These are phyloP conservation scores for Pangasius mekongensis DNA, from an alignment of 2,797 vertebrate genomes.

Conservation along the genomic window DNA sequence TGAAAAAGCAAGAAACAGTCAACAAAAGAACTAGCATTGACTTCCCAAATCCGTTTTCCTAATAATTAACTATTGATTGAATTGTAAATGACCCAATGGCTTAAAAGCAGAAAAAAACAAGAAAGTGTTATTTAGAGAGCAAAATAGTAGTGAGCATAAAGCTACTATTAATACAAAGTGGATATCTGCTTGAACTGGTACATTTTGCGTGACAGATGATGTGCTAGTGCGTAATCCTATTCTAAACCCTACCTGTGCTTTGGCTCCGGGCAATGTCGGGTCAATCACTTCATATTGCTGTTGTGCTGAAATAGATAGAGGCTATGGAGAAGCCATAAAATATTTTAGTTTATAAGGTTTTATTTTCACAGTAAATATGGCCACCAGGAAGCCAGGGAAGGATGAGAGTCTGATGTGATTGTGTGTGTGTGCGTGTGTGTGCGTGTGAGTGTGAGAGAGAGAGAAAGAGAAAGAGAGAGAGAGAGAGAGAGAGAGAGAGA, in stretches of 20 bases:
- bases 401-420: not conserved
- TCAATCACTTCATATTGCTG: not conserved
- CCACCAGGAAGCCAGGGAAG: not conserved
- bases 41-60: constrained; percentile 41
- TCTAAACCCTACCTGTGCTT: not conserved
- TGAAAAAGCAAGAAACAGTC: constrained; percentile 47
- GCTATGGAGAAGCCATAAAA: not conserved
- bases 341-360: not conserved
- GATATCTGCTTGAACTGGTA: constrained; percentile 28
- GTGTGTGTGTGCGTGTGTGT: not conserved
- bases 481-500: too few relatives aligned
- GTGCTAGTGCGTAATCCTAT: not conserved
- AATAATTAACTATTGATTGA: constrained; percentile 61
- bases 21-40: constrained; percentile 45
- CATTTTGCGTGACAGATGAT: constrained; percentile 33
- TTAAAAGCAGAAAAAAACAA: constrained; percentile 49
- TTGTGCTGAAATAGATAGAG: not conserved
- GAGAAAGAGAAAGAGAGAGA: too few relatives aligned
- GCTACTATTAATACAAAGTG: constrained; percentile 8
- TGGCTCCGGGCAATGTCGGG: not conserved
- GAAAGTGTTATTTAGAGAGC: constrained; percentile 44
- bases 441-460: too few relatives aligned
- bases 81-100: constrained; percentile 39
- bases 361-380: not conserved
- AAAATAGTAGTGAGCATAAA: constrained; percentile 35